Conservation (phyloP, 2,888 invertebrate species). For the Gastrophysa polygoni region DNA sequence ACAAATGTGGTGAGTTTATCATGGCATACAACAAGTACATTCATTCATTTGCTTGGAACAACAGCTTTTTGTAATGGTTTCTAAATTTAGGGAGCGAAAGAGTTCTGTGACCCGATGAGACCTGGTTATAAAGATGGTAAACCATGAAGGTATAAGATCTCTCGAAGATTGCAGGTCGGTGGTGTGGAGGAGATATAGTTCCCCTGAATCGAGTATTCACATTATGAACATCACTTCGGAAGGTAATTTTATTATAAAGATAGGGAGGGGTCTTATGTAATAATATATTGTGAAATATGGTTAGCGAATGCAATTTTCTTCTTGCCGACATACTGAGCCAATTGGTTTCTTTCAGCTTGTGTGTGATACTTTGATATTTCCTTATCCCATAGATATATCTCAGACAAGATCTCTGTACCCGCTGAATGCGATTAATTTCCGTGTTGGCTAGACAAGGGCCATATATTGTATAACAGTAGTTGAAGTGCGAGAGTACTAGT, state of each 20-base stretch:
- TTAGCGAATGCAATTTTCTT: slow-evolving; percentile 2
- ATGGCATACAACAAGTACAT: no score
- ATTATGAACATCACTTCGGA: slow-evolving; percentile 12
- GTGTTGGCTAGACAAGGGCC: neutral
- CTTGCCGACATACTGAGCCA: slow-evolving; percentile 11
- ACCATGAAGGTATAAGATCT: neutral
- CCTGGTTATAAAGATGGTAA: neutral
- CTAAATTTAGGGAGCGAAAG: neutral
- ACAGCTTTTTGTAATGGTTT: no score
- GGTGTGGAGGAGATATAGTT: neutral
- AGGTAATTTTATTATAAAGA: neutral
- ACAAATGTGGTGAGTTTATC: no score
- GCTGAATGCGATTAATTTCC: neutral
- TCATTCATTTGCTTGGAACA: no score
- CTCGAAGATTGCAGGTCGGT: neutral
- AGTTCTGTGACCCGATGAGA: neutral
- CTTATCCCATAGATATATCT: neutral
- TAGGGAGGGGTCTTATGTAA: neutral
- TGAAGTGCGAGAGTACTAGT: neutral
- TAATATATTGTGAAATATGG: slow-evolving; percentile 9
- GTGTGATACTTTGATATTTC: slow-evolving; percentile 1
- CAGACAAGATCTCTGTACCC: slow-evolving; percentile 2
- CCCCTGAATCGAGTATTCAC: neutral
- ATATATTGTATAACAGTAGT: neutral
- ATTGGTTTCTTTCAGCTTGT: slow-evolving; percentile 8